These are phyloP conservation scores for Aphaenogaster rudis DNA, from an alignment of 1,140 invertebrate genomes.

Conservation along the genomic window DNA sequence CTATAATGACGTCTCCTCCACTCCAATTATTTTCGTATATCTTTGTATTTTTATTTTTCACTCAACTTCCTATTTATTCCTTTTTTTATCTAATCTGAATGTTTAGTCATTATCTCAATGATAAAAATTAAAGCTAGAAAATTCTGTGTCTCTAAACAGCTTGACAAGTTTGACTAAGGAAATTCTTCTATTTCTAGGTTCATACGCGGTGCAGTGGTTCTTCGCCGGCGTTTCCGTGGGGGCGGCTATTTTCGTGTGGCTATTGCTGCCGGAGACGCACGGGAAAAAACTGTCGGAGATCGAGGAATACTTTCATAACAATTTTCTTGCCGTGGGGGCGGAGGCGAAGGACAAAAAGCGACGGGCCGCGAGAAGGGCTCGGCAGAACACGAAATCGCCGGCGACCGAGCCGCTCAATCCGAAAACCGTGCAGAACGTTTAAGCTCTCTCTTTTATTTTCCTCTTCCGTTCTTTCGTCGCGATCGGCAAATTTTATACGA, in stretches of 20 bases:
- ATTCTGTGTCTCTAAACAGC: neutral
- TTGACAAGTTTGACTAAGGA: neutral
- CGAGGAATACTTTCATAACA: constrained; percentile 88
- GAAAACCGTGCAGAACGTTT: constrained; percentile 69
- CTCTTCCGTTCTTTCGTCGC: neutral
- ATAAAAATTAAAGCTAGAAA: neutral
- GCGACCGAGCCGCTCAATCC: constrained; percentile 76
- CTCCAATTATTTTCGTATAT: neutral
- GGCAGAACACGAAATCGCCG: constrained; percentile 66
- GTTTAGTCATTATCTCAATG: neutral
- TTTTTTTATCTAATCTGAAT: neutral
- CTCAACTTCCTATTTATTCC: neutral
- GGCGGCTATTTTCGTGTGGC: constrained; percentile 88
- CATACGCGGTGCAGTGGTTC: constrained; percentile 90
- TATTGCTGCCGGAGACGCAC: constrained; percentile 92
- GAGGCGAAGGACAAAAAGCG: constrained; percentile 75
- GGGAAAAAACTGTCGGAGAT: constrained; percentile 90
- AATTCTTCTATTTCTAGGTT: constrained; percentile 75
- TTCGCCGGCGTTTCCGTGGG: constrained; percentile 90
- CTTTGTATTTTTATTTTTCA: neutral
- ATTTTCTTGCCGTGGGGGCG: constrained; percentile 81
- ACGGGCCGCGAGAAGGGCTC: constrained; percentile 62
- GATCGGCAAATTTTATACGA: constrained; percentile 24
- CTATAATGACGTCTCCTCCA: neutral
- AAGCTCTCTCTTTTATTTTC: constrained; percentile 29